Percentiles rank a stretch among this genome's conserved stretches.
Evolutionary conservation across 2,113 vertebrate species (phyloP).

Genomic region (Pterocles orientalis): DNA sequence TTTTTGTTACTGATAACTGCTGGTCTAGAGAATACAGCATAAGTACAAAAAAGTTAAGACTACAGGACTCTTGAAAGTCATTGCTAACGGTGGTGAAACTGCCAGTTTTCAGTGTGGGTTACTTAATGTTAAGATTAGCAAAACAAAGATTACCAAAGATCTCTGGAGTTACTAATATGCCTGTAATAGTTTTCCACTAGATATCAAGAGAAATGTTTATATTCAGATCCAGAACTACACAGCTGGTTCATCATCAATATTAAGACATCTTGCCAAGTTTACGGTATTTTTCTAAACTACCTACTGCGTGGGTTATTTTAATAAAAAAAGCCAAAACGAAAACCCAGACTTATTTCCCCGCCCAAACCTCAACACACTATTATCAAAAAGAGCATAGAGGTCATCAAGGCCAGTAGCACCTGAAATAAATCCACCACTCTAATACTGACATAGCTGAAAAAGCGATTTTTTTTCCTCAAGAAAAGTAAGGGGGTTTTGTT

Average conservation of each 20-base stretch:
- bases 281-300: not conserved
- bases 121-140: not conserved
- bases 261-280: not conserved
- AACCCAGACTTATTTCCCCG: not conserved
- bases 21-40: not conserved
- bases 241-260: not conserved
- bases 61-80: not conserved
- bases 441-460: not conserved
- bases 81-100: not conserved
- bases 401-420: not conserved
- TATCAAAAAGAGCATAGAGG: not conserved
- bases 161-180: conserved; percentile 6
- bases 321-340: not conserved
- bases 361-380: not conserved
- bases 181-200: conserved; percentile 5
- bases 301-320: not conserved
- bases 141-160: conserved; percentile 18
- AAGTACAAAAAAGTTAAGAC: not conserved
- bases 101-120: not conserved
- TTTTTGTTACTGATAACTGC: not conserved
- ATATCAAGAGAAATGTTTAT: not conserved
- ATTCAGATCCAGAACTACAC: not conserved
- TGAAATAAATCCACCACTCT: not conserved
- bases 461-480: not conserved
- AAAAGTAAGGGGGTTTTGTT: not conserved